Base-by-base conservation (phyloP, 2,113 vertebrate genomes). In the Bufo gargarizans region DNA sequence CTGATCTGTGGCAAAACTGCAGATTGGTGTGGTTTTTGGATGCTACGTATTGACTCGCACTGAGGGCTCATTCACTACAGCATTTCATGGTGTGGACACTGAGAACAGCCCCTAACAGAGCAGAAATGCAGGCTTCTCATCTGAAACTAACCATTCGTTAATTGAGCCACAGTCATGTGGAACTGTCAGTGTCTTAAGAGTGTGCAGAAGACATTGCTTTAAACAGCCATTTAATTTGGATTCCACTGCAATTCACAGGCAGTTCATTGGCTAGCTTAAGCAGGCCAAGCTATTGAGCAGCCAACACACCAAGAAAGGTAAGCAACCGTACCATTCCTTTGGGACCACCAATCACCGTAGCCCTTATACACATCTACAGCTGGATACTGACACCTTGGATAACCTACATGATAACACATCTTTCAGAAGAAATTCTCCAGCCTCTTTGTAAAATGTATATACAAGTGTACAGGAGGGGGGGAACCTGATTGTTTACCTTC, bases 381-480 rank as follows among this genome's bases (percentile, higher is more conserved):
- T 92, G 94, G 94, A 90, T 92, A 92, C 86, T 92, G 91, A 92
- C 92, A 92, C 94, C 94, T 93, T 94, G 93, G 93, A 92, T 93
- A 95, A 96, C 94, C 94, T 96, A 91, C 93, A 94, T 91, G 94
- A 92, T 94, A 91, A 94, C 91, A 95, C 47, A 92, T 86, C 94
- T 80, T 77, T 89, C 86, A 86, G 88, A 86, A 82, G 6, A 85
- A 67, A 78, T 78, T 76, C 72, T 81, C 50, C 63, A 77, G 12
- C 58, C 53, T 59, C 50, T 61, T 14, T 33, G 20, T 74, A 55
- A 33, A 33, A 80, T 45, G 58, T 56, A 47, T 19, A 33, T 13
- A 86, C 1, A 86, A 20, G 59, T 82, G 11, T 61, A 81, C 9
- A 61, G 16, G n/a, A 7, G 11, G 6, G 33, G 53, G 7, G 49